Base-by-base conservation (phyloP, 2,888 invertebrate species). In the Anoncus sp. region DNA sequence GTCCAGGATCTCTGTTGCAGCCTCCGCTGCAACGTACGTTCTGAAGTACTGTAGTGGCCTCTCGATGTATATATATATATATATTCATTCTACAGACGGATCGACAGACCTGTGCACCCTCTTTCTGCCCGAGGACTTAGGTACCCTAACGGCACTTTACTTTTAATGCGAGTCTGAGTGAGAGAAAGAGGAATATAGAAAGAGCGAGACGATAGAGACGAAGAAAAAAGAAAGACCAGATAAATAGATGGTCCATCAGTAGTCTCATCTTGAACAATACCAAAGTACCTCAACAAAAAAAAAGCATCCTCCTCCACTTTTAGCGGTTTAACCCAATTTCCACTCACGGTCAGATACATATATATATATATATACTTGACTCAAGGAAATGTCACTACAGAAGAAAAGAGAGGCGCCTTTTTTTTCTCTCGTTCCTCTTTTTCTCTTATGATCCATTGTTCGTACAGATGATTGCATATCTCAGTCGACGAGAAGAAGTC, bases 1-100 rank as follows among this genome's bases (percentile, higher is more conserved):
- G 65, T 80, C 74, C 75, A 74, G 65, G 80, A 67, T 67, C 73
- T 69, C 83, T 82, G 82, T 82, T 82, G 82, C 83, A 83, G 82
- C 82, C 85, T 82, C 79, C 63, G 57, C 69, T 73, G 73, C 69
- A 70, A 69, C 45, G 51, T 40, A 67, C 62, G n/a, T 35, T 67
- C 31, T 45, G 9, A n/a, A 53, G 47, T 77, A 57, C 51, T 51
- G 35, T 60, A 27, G 53, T 35, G 16, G 38, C 45, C 66, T 66
- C 65, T 43, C n/a, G n/a, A 49, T 31, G 20, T 51, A n/a, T 45
- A 51, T 57, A 38, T 51, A 31, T 49, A 31, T 59, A 20, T 49
- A 10, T 67, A 10, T 18, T 3, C 43, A 20, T 69, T 35, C 22
- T 14, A 35, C 14, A 45, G 14, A 3, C 20, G 62, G 18, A 31